Base-by-base conservation (phyloP, 2,888 invertebrate genomes). In the Melipona bicolor region DNA sequence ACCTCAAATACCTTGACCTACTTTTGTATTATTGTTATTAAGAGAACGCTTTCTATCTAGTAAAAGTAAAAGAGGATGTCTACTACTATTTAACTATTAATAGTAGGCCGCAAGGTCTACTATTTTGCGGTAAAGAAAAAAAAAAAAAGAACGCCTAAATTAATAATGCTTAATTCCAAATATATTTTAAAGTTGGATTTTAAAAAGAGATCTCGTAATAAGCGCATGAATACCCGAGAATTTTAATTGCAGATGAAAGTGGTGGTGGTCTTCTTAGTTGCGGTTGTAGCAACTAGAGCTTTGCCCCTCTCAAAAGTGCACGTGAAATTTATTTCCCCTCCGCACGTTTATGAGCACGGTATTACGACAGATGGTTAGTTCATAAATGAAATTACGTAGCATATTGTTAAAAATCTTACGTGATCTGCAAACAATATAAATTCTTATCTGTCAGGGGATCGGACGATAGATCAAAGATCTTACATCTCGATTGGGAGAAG, bases 301-400 rank as follows among this genome's bases (percentile, higher is more conserved):
- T 88, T 92, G 72, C 93, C 94, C 52, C 88, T 94, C 72, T 90
- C 93, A 54, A 93, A 91, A 78, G 91, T 94, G 49, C 93, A 92
- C 79, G 91, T 93, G 76, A 94, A 92, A 88, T 93, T 94, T 77
- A 87, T 93, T n/a, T 93, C 93, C 24, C 92, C 92, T 15, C 93
- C 93, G n/a, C 92, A 94, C 84, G 85, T 91, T 79, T 92, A 93
- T 81, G 94, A 94, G 82, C 93, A 94, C 79, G 92, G 91, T 36
- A 87, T 93, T 75, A 92, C 91, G 19, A 94, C 92, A 76, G 92
- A 93, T 80, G 94, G 94, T 93, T 83, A 84, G 88, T 81, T 32
- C 43, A 27, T 49, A 65, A 71, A 68, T 64, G 65, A 76, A 78
- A 76, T 78, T 73, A 67, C 56, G 61, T 15, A 13, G 36, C 17